Evolutionary conservation across 1,140 invertebrate genomes (phyloP), one percentile per base, ranked within the genome.

Genomic region (Cherax destructor): DNA sequence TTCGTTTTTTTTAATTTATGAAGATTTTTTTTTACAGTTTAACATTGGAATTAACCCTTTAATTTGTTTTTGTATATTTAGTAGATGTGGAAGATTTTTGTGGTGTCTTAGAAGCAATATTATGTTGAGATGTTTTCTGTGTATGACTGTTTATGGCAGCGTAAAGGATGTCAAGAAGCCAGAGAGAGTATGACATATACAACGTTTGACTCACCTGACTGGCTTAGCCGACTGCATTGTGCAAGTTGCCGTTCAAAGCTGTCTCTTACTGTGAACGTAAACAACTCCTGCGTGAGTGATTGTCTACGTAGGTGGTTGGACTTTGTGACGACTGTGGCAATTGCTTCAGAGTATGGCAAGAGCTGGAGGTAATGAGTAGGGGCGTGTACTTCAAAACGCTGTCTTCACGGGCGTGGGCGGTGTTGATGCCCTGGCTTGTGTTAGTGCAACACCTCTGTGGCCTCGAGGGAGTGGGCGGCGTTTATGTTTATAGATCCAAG

Each of bases 211-310:
- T 74, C 69, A 74, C 69, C 69, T 74, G 69, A n/a, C 69, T n/a
- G 69, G n/a, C 69, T 74, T 74, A 30, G 69, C 69, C 69, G 69
- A 74, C 69, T 74, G 69, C 69, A 74, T 74, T 1, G 24, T 74
- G 69, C 6, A 30, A 5, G 69, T 30, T 74, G 69, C n/a, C 69
- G 69, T 7, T 9, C n/a, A 7, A 74, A 30, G 69, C n/a, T 30
- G 21, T 74, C 30, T 30, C 24, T 74, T 30, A 30, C 69, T 74
- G 30, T 1, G 69, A 7, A n/a, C 69, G 69, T 24, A 21, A 74
- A 30, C 6, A 74, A 30, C 69, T 74, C 9, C 69, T 74, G 69
- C n/a, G n/a, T 74, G 69, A 11, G 69, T 74, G 24, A n/a, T 10
- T 74, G 69, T 30, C 0, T 41, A 41, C 30, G 30, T 41, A n/a